Evolutionary conservation across 2,113 vertebrate species (phyloP), one percentile per base, ranked within the genome.

Genomic region (Machaerirhynchus nigripectus): DNA sequence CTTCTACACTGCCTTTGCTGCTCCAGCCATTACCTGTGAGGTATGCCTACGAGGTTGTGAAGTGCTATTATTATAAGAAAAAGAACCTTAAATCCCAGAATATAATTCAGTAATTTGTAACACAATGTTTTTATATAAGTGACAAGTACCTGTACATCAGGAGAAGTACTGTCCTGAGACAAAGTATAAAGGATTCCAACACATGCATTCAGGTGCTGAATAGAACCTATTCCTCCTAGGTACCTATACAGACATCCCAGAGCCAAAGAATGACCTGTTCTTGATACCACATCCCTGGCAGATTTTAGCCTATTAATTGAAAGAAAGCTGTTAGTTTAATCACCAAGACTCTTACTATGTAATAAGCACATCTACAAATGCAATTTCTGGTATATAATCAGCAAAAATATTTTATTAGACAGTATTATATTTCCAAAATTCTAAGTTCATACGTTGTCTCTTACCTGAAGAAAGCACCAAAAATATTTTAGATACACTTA

Each of bases 121-220:
- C 3, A 20, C 13, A 63, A 75, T 1, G 35, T 42, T 82, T 88
- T 83, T 15, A 89, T 53, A 5, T 69, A 87, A 75, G 50, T 94
- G 27, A 64, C 37, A 80, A 89, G 39, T 97, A 99, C 99, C 98
- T 99, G 99, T 75, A 99, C 99, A 94, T 99, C 99, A n/a, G 99
- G 99, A 56, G 99, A 99, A 90, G 98, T 99, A 91, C 93, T 99
- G 96, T 99, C 99, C 97, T 99, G 99, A 97, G 99, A 98, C 76
- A 99, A 98, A 76, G 99, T 99, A 97, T 98, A 98, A 76, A 99
- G 98, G 85, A 99, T 98, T 52, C 99, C 98, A 94, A 99, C 97
- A 87, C 98, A 99, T 59, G 98, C 98, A 95, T 97, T 98, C 80
- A 99, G 97, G 96, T 99, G 99, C 50, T 99, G 99, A 92, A 97